Evolutionary conservation across 30 jellyfish, hydroid and myxozoan genomes (phyloP), one percentile per base, ranked within the genome.

Genomic region (Cassiopea andromeda): DNA sequence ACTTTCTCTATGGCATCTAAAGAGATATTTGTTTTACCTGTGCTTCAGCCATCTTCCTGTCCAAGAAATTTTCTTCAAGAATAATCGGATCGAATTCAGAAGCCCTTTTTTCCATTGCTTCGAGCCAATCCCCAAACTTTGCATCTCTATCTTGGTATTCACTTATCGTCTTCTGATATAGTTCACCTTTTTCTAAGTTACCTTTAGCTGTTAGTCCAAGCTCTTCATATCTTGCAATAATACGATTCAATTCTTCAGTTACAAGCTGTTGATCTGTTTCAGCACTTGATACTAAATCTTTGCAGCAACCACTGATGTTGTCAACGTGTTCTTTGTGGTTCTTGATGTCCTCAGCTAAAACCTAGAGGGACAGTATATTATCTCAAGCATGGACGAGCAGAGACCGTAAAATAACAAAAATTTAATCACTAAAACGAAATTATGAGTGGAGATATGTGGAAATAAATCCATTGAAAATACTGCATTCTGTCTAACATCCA

Each of bases 291-390:
- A 46, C 27, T 13, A 75, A 46, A 6, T 61, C 44, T 38, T 81
- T 54, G 38, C 97, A 83, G 44, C 91, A 76, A 6, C 2, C 10
- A 67, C 77, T 49, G 54, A 83, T 44, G 54, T 78, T 77, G 3
- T 83, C 93, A 16, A 94, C 69, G 17, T 71, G 58, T 14, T 72
- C 78, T 44, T 81, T 82, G 50, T 88, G 80, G 1, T 10, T 72
- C 1, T 38, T 77, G 57, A 74, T 84, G 13, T 88, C 90, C 1
- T 94, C 98, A 60, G 50, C 83, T n/a, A 92, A 45, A 83, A 75
- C 89, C 78, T 75, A 58, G 43, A 75, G 0, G 68, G 69, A 44
- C 0, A 72, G 47, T 27, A 10, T 10, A 17, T 14, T 10, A 72
- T 4, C 15, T 68, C 9, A 14, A 18, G 47, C 77, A 68, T 3